Conservation (phyloP, 1,140 invertebrate genomes). For the Chrysomallon squamiferum region DNA sequence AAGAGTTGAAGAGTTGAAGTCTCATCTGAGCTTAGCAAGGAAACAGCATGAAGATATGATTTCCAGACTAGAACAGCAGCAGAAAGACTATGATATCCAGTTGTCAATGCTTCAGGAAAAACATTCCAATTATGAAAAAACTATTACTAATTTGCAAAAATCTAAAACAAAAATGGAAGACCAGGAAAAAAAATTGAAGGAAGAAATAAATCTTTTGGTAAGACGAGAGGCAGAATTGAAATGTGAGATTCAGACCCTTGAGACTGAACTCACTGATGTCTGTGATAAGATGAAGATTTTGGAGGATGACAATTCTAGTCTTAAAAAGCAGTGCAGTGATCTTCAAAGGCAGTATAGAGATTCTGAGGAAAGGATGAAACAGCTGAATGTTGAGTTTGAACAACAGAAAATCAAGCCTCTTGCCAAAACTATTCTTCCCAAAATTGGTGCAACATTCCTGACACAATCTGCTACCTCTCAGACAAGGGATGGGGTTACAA, state of each 20-base stretch:
- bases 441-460: neutral
- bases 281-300: neutral
- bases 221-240: conserved; percentile 6
- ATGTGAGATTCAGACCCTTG: conserved; percentile 1
- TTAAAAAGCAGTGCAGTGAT: neutral
- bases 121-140: conserved; percentile 26
- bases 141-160: conserved; percentile 10
- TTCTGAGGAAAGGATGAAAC: neutral
- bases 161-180: conserved; percentile 2
- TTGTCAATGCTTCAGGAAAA: conserved; percentile 17
- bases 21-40: neutral
- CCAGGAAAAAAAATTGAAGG: conserved; percentile 11
- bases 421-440: neutral
- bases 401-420: neutral
- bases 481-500: neutral
- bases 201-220: neutral
- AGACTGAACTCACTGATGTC: neutral
- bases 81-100: neutral
- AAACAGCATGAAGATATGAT: neutral
- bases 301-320: conserved; percentile 4
- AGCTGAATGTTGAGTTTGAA: neutral
- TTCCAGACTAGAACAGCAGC: neutral
- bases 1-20: conserved; percentile 5
- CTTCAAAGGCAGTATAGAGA: neutral
- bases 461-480: neutral